Conservation (phyloP, 2,113 vertebrate genomes). For the Ceyx margarethae region DNA sequence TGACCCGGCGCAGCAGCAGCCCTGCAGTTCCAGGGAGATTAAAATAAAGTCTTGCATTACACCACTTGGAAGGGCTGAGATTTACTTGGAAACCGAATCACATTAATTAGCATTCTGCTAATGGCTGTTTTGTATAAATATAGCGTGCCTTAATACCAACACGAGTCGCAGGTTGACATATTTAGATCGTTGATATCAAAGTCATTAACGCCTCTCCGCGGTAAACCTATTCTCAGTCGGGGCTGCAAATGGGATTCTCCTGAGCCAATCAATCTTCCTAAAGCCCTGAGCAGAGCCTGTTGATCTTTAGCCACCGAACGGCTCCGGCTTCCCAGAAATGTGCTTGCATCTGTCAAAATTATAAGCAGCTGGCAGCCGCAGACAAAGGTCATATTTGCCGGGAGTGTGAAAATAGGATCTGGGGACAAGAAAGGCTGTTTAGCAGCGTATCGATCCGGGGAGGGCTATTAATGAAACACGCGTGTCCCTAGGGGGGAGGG, state of each 20-base stretch:
- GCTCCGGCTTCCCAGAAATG: conserved; percentile 79
- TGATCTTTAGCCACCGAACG: conserved; percentile 64
- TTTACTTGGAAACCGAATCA: conserved; percentile 74
- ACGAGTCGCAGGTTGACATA: conserved; percentile 64
- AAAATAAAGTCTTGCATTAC: conserved; percentile 67
- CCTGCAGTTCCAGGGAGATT: conserved; percentile 70
- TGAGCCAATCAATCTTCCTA: conserved; percentile 72
- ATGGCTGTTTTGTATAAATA: conserved; percentile 78
- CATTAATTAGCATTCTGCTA: conserved; percentile 77
- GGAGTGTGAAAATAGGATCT: conserved; percentile 84
- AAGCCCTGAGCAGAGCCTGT: conserved; percentile 73
- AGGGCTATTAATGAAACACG: not conserved
- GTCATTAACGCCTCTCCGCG: conserved; percentile 72
- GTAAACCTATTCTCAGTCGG: conserved; percentile 57
- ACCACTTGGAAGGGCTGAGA: conserved; percentile 67
- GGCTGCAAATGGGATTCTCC: conserved; percentile 68
- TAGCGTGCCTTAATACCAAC: conserved; percentile 56
- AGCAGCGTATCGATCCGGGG: conserved; percentile 67
- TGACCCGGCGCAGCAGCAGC: conserved; percentile 75
- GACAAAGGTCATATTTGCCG: conserved; percentile 78
- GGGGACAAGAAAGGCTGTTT: conserved; percentile 77
- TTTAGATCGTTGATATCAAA: conserved; percentile 76
- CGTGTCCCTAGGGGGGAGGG: no score
- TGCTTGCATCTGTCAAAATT: conserved; percentile 77
- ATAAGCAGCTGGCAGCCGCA: conserved; percentile 77